These are phyloP conservation scores for Caracal caracal DNA, from an alignment of 2,113 vertebrate species.

Conservation along the genomic window DNA sequence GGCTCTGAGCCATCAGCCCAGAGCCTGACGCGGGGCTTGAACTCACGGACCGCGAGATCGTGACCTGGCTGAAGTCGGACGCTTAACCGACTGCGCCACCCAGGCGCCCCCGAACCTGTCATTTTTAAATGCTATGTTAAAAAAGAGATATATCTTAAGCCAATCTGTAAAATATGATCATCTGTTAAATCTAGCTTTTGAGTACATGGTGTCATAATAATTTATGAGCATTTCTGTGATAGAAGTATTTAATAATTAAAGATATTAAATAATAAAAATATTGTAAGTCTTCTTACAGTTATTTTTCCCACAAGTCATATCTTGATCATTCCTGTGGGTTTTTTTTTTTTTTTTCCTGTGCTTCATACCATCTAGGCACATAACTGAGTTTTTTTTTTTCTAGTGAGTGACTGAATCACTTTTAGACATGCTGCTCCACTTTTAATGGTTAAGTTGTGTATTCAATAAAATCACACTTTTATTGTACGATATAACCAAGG, in stretches of 20 bases:
- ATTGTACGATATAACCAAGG: not conserved
- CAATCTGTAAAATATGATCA: not conserved
- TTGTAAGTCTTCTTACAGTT: not conserved
- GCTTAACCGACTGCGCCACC: no score
- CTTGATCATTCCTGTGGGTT: not conserved
- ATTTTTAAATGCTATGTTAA: not conserved
- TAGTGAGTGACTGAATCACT: not conserved
- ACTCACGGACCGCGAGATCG: no score
- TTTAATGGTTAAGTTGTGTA: not conserved
- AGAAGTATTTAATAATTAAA: not conserved
- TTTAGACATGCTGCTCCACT: not conserved
- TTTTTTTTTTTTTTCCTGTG: not conserved
- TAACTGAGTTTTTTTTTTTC: not conserved
- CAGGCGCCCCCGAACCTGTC: not conserved
- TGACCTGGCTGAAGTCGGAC: no score
- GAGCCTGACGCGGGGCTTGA: no score
- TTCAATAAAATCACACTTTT: not conserved
- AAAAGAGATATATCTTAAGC: not conserved
- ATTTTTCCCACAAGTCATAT: not conserved
- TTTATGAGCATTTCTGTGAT: not conserved
- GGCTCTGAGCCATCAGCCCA: no score
- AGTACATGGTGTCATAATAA: not conserved
- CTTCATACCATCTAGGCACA: not conserved
- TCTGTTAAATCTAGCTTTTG: not conserved
- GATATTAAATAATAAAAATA: not conserved